Conservation (phyloP, 2,113 vertebrate genomes). For the Boulengeromyrus knoepffleri region DNA sequence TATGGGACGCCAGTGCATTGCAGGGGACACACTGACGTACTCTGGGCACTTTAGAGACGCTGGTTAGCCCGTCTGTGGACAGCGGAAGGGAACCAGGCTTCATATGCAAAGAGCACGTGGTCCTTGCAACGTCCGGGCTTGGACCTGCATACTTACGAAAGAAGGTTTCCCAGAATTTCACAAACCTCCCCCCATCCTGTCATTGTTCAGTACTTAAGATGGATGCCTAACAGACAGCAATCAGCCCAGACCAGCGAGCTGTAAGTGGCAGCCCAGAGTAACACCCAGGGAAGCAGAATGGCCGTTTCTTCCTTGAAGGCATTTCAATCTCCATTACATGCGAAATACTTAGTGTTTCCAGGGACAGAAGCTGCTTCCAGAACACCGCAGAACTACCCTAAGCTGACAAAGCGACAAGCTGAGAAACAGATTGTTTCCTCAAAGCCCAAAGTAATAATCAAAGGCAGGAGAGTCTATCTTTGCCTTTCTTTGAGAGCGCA, state of each 20-base stretch:
- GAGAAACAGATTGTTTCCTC: not conserved
- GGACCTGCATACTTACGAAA: not conserved
- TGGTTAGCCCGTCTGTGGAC: too few species aligned
- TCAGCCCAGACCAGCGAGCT: not conserved
- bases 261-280: not conserved
- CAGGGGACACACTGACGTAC: too few species aligned
- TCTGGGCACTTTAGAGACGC: too few species aligned
- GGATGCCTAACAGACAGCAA: not conserved
- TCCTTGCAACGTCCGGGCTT: not conserved
- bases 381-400: not conserved
- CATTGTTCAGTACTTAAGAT: not conserved
- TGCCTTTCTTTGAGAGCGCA: not conserved
- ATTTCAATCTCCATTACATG: not conserved
- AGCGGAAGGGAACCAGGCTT: not conserved
- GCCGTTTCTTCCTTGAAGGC: not conserved
- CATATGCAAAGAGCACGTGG: not conserved
- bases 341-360: not conserved
- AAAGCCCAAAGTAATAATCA: not conserved
- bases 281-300: not conserved
- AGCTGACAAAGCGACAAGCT: not conserved
- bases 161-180: not conserved
- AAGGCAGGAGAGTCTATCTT: not conserved
- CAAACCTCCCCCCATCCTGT: too few species aligned
- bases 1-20: too few species aligned
- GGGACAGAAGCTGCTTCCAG: not conserved